A percentile compares a stretch with the other conserved stretches of the same genome.
Conservation (phyloP, 2,113 vertebrate genomes). For the Sander lucioperca region DNA sequence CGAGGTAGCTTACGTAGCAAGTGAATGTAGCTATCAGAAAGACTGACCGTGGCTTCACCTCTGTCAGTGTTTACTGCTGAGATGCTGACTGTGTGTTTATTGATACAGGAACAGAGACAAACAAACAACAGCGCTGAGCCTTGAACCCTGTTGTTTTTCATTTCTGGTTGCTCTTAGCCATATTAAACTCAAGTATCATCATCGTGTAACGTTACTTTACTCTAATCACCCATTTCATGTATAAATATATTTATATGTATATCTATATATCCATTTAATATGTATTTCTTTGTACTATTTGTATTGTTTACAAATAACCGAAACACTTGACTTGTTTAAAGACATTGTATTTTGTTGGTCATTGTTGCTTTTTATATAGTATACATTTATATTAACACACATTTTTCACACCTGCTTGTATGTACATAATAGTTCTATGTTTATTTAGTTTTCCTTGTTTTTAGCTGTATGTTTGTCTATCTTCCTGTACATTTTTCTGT, state of each 20-base stretch:
- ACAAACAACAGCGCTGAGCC: neutral
- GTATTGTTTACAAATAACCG: neutral
- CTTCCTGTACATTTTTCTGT: neutral
- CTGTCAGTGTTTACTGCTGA: slow-evolving; percentile 35
- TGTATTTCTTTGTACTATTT: neutral
- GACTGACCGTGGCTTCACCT: slow-evolving; percentile 64
- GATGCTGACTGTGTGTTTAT: slow-evolving; percentile 42
- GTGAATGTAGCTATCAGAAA: neutral
- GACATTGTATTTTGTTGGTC: neutral
- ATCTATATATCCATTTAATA: neutral
- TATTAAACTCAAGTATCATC: neutral
- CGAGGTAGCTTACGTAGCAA: accelerated
- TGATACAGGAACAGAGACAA: neutral
- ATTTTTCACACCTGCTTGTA: neutral
- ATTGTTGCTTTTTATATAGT: neutral
- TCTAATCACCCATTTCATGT: neutral
- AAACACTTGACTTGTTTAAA: neutral
- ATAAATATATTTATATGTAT: too few relatives aligned
- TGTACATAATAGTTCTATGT: neutral
- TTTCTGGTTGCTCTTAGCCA: neutral
- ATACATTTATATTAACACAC: neutral
- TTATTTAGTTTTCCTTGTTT: neutral
- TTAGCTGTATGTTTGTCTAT: neutral
- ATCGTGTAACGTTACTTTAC: neutral
- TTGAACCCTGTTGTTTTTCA: neutral